Evolutionary conservation across 2,888 invertebrate species (phyloP), one percentile per base, ranked within the genome.

Genomic region (Leptarthrus brevirostris): DNA sequence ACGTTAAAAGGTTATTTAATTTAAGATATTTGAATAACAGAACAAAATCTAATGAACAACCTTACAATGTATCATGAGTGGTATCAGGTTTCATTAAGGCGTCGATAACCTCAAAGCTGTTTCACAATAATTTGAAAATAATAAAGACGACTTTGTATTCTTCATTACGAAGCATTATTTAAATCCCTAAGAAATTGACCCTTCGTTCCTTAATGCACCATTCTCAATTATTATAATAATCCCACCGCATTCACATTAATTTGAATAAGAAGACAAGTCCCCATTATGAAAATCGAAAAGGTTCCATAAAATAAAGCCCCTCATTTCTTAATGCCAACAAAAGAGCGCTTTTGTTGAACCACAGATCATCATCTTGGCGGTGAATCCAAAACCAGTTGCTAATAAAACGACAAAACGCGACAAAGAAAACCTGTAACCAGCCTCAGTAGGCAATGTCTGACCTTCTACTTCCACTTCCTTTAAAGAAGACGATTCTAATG

Each of bases 301-400:
- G 16, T 16, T 58, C 18, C 26, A 58, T 34, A 58, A 34, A 58
- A 58, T 26, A 58, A 58, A 58, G 34, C 14, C 24, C 26, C 18
- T 30, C 56, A 30, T 58, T 14, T 16, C 6, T 2, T 20, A 20
- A 49, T 49, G 20, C 49, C 16, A 6, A 49, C 49, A 49, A 49
- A 49, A 49, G 49, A 49, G 12, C 18, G 18, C 49, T 18, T 49
- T 49, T n/a, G n/a, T n/a, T 8, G 18, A 49, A 49, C 49, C 34
- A 34, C 34, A 58, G 56, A 10, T 24, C n/a, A n/a, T 26, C 34
- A 14, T 16, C 34, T 34, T 14, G 20, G 14, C 12, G 34, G 56
- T 30, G 34, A 16, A 6, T n/a, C 5, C 14, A 16, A 12, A 40
- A 3, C 40, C 40, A 3, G n/a, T 3, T 3, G 12, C 40, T 40